Percentiles rank a stretch among this genome's conserved stretches.
Evolutionary conservation across 92 coral and sea anemone genomes (phyloP).

Genomic region (Diadumene lineata): DNA sequence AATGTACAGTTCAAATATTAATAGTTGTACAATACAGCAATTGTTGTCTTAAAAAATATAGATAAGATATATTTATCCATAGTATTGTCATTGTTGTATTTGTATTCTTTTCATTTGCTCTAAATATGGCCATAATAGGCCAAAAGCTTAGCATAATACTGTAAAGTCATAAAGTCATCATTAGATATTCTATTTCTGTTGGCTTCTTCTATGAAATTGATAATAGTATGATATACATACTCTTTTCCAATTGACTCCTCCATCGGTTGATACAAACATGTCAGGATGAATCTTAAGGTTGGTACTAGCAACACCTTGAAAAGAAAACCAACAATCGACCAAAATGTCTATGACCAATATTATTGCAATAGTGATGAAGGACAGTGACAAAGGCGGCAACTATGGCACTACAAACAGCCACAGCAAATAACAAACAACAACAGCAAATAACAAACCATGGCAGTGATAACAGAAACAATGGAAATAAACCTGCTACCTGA

Average conservation of each 20-base stretch:
- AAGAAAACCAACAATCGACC: neutral
- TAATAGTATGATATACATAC: conserved; percentile 37
- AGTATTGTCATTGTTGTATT: no score
- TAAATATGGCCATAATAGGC: no score
- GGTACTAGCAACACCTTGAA: conserved; percentile 89
- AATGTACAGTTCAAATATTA: neutral
- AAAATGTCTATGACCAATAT: neutral
- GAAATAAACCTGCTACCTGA: neutral
- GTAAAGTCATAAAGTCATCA: no score
- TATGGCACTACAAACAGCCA: neutral
- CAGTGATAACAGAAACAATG: neutral
- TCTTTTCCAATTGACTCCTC: conserved; percentile 81
- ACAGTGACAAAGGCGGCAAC: neutral
- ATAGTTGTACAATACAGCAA: no score
- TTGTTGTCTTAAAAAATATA: no score
- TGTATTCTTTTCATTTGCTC: no score
- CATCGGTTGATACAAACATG: conserved; percentile 79
- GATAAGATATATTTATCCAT: no score
- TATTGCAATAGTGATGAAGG: neutral
- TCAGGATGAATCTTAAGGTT: conserved; percentile 94
- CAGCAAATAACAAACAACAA: neutral
- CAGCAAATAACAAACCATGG: neutral
- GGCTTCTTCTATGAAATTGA: no score
- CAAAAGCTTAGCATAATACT: no score
- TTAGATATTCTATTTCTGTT: no score